phyloP scores from a whole-genome alignment of 2,888 invertebrate species.

The Zygaena filipendulae region DNA sequence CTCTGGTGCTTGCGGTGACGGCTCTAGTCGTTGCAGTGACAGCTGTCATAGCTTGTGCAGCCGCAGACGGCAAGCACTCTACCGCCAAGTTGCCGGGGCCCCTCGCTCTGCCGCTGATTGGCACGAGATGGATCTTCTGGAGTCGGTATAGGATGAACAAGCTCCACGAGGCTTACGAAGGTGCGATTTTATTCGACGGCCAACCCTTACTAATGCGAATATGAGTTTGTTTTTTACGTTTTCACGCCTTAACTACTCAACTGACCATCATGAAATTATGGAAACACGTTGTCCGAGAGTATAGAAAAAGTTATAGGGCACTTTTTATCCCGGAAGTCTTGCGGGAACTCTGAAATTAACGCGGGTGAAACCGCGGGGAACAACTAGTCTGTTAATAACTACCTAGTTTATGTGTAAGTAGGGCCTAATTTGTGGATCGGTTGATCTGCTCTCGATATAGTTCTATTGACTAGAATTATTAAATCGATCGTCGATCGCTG shows the following conservation, averaged over 20 bases:
- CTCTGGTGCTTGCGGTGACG: constrained; percentile 37
- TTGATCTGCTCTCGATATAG: too few species aligned
- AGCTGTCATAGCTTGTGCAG: constrained; percentile 30
- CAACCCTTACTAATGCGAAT: not conserved
- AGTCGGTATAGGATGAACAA: constrained; percentile 76
- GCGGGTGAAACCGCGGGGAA: too few species aligned
- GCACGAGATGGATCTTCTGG: constrained; percentile 84
- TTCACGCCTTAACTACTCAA: not conserved
- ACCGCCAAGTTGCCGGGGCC: constrained; percentile 75
- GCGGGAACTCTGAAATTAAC: too few species aligned
- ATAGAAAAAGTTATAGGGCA: too few species aligned
- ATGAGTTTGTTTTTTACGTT: not conserved
- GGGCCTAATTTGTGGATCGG: too few species aligned
- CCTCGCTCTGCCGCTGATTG: constrained; percentile 75
- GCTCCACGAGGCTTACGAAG: constrained; percentile 82
- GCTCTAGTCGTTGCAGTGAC: constrained; percentile 36
- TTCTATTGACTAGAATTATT: too few species aligned
- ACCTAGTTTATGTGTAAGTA: too few species aligned
- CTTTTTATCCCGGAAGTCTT: too few species aligned
- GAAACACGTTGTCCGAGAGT: too few species aligned
- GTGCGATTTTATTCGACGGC: constrained; percentile 48
- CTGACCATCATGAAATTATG: too few species aligned
- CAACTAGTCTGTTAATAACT: too few species aligned
- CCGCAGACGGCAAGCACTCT: constrained; percentile 28
- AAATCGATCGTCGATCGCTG: too few species aligned